phyloP scores from a whole-genome alignment of 2,113 vertebrate genomes.

The Sander vitreus region DNA sequence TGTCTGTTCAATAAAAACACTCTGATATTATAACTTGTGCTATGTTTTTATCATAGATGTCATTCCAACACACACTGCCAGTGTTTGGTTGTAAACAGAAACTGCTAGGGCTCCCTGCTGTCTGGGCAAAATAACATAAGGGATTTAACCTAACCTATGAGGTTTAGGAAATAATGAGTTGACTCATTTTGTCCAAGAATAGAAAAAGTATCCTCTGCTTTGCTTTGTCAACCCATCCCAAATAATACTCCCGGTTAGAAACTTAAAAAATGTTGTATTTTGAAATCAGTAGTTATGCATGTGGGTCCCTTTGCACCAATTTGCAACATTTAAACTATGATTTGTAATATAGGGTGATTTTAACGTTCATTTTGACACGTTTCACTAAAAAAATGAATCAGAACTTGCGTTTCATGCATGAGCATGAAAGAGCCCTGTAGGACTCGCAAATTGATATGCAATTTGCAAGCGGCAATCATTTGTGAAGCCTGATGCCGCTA shows the following conservation, averaged over 20 bases:
- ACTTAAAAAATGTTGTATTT: background rate
- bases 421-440: background rate
- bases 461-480: background rate
- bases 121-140: background rate
- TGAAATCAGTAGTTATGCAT: background rate
- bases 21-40: background rate
- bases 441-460: background rate
- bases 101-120: background rate
- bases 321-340: background rate
- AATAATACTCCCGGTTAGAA: rapidly evolving
- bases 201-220: background rate
- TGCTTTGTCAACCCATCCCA: background rate
- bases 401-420: background rate
- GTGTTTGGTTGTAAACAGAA: constrained; percentile 35
- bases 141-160: constrained; percentile 11
- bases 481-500: background rate
- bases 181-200: background rate
- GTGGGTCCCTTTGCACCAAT: background rate
- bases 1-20: background rate
- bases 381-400: background rate
- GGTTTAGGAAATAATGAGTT: background rate
- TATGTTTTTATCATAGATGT: background rate
- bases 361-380: background rate
- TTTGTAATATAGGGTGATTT: background rate
- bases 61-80: background rate